Base-by-base conservation (phyloP, 2,113 vertebrate genomes). In the Stomatorhinus ivindoensis region DNA sequence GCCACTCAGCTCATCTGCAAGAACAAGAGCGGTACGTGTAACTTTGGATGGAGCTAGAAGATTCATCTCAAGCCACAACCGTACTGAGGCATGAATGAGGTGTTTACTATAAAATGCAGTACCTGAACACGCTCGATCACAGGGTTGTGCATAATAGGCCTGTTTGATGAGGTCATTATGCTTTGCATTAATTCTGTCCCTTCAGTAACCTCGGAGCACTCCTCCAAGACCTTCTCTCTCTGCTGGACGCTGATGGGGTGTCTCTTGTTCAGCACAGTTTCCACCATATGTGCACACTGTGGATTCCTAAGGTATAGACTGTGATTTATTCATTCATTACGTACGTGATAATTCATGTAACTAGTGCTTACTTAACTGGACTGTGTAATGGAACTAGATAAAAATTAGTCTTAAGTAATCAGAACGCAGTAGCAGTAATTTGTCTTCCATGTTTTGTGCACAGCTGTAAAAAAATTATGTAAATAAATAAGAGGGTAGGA, bases 1-100 rank as follows among this genome's bases (percentile, higher is more conserved):
- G 73, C 73, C 73, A 80, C 73, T 80, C 73, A 80, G 73, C 73
- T 80, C 73, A 42, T 42, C 73, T 80, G 73, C 35, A 80, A 80
- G 15, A 69, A 69, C 27, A 15, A 39, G 35, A 39, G 39, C 35
- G 35, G 73, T 80, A 19, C 1, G 73, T 80, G 31, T 8, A 42
- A 17, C 27, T 76, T 39, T 5, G 69, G 69, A 4, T 76, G 69
- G 73, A 42, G 15, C 35, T 80, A 2, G 35, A 7, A 21, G 1
- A 8, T 17, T 1, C 69, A 35, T 27, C 4, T 76, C 31, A 76
- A 39, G 5, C 9, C 10, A 17, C 15, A 31, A 76, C 4, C 6
- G 69, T 39, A 39, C n/a, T 35, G 69, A 39, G 11, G 27, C 31
- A 11, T 76, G 31, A 39, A 73, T 31, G n/a, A 31, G 0, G 10